Conservation (phyloP, 2,888 invertebrate species). For the Plusia festucae region DNA sequence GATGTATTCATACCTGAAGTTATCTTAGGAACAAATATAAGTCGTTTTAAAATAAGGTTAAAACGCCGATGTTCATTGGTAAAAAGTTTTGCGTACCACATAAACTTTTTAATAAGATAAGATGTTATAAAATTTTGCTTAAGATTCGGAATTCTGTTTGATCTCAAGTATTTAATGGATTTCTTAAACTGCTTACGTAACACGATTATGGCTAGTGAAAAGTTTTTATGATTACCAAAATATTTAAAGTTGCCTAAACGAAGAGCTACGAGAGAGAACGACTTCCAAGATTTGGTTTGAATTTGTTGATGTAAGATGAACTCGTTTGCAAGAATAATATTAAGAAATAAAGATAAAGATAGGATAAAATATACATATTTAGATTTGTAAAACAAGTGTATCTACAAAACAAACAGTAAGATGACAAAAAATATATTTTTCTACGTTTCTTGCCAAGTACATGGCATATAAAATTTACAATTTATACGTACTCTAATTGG, state of each 20-base stretch:
- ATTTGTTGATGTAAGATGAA: not conserved
- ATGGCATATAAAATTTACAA: too few relatives aligned
- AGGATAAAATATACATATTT: too few relatives aligned
- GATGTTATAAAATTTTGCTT: conserved; percentile 61
- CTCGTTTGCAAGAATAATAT: not conserved
- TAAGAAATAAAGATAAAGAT: too few relatives aligned
- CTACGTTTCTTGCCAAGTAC: too few relatives aligned
- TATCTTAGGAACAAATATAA: conserved; percentile 34
- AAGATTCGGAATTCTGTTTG: conserved; percentile 60
- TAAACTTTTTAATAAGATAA: conserved; percentile 69
- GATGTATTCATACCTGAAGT: too few relatives aligned
- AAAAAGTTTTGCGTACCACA: conserved; percentile 42
- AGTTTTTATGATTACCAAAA: conserved; percentile 45
- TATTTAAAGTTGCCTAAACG: conserved; percentile 32
- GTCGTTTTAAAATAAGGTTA: conserved; percentile 41
- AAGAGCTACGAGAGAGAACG: conserved; percentile 21
- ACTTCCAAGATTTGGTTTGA: conserved; percentile 13
- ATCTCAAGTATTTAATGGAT: conserved; percentile 67
- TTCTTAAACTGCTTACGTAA: conserved; percentile 63
- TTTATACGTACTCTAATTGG: too few relatives aligned
- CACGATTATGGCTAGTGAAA: conserved; percentile 54
- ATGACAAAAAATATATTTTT: too few relatives aligned
- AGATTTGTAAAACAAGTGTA: too few relatives aligned
- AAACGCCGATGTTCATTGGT: conserved; percentile 39
- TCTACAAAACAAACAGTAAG: too few relatives aligned